A percentile compares a stretch with the other conserved stretches of the same genome.
Evolutionary conservation across 2,888 invertebrate species (phyloP).

Genomic region (Adineta ricciae): DNA sequence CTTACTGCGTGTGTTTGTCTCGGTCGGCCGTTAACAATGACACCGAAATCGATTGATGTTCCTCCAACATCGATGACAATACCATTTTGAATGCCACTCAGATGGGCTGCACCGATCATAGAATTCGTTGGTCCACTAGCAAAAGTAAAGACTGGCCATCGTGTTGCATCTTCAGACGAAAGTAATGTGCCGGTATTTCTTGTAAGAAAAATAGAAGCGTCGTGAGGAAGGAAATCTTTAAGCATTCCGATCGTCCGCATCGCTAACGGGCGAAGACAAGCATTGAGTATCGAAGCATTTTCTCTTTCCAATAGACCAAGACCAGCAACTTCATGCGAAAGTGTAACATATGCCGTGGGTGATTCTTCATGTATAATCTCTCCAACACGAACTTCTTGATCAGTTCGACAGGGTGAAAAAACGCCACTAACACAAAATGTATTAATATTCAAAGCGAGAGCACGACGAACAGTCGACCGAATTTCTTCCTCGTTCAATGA

Average conservation of each 20-base stretch:
- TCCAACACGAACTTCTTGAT: slow-evolving; percentile 39
- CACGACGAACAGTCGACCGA: slow-evolving; percentile 35
- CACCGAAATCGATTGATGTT: slow-evolving; percentile 44
- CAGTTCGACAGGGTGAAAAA: slow-evolving; percentile 40
- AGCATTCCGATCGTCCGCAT: slow-evolving; percentile 40
- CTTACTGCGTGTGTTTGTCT: slow-evolving; percentile 41
- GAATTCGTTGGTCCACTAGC: slow-evolving; percentile 48
- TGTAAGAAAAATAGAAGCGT: slow-evolving; percentile 43
- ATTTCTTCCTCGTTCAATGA: slow-evolving; percentile 39
- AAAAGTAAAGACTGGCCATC: slow-evolving; percentile 42
- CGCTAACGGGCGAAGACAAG: slow-evolving; percentile 42
- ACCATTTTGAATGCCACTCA: slow-evolving; percentile 40
- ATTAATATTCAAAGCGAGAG: slow-evolving; percentile 35
- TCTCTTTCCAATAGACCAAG: slow-evolving; percentile 44
- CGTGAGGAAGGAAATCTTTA: slow-evolving; percentile 37
- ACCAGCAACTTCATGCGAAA: slow-evolving; percentile 40
- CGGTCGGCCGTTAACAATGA: slow-evolving; percentile 43
- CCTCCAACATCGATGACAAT: slow-evolving; percentile 46
- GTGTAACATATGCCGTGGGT: slow-evolving; percentile 36
- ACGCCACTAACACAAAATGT: slow-evolving; percentile 42
- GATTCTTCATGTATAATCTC: slow-evolving; percentile 36
- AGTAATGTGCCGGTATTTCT: slow-evolving; percentile 47
- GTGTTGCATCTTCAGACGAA: slow-evolving; percentile 38
- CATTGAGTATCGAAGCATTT: slow-evolving; percentile 45
- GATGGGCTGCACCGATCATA: slow-evolving; percentile 45